A percentile compares a stretch with the other conserved stretches of the same genome.
phyloP scores from a whole-genome alignment of 2,888 invertebrate species.

The Rhorus exstirpatorius region DNA sequence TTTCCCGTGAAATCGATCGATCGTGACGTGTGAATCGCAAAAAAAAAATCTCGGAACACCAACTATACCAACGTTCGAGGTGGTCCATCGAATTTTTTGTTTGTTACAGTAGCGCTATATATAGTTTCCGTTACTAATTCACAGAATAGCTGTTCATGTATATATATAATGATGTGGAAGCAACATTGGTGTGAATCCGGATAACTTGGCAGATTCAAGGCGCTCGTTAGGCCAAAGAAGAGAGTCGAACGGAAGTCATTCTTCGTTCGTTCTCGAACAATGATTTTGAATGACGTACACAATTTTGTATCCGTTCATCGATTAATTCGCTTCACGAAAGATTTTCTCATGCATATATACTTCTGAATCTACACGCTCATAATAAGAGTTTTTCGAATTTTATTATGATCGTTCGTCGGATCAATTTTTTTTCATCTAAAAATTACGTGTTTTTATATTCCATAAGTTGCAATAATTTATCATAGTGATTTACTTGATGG shows the following conservation, averaged over 20 bases:
- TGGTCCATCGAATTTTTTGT: constrained; percentile 52
- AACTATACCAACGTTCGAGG: constrained; percentile 47
- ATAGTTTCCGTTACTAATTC: constrained; percentile 2
- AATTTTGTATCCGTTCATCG: constrained; percentile 48
- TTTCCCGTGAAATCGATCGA: constrained; percentile 19
- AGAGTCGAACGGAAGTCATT: constrained; percentile 56
- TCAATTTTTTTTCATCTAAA: too few species aligned
- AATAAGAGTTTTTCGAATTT: too few species aligned
- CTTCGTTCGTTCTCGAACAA: constrained; percentile 60
- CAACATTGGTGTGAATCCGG: constrained; percentile 34
- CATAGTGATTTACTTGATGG: too few species aligned
- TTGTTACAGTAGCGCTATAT: constrained; percentile 8
- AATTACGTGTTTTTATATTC: too few species aligned
- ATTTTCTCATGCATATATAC: constrained; percentile 21
- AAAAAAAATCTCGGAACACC: constrained; percentile 48
- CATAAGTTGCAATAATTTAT: too few species aligned
- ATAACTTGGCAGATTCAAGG: constrained; percentile 13
- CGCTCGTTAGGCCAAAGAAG: constrained; percentile 62
- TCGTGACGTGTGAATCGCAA: constrained; percentile 28
- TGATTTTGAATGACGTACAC: constrained; percentile 47
- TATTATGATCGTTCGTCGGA: too few species aligned
- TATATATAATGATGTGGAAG: background rate
- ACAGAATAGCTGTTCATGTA: constrained; percentile 2
- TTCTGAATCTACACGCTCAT: too few species aligned
- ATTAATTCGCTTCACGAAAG: constrained; percentile 11